Evolutionary conservation across 2,888 invertebrate genomes (phyloP).

Genomic region (Cryptophagus acutangulus): DNA sequence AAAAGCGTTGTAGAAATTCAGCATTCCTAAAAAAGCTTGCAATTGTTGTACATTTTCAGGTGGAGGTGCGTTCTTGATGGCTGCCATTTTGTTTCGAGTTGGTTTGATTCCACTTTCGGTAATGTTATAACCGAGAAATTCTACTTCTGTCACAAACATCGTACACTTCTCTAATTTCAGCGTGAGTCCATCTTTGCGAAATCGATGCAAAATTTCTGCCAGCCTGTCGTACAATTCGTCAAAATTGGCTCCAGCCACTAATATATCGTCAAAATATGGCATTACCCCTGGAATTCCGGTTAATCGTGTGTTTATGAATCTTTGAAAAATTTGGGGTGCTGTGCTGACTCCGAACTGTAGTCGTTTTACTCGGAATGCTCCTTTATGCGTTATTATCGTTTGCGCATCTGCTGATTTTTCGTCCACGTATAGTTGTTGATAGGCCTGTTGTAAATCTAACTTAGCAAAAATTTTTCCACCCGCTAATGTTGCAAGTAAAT

Average conservation of each 20-base stretch:
- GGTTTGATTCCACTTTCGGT: conserved; percentile 3
- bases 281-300: conserved; percentile 10
- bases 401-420: conserved; percentile 32
- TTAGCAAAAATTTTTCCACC: conserved; percentile 37
- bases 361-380: conserved; percentile 30
- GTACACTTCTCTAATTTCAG: conserved; percentile 6
- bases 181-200: conserved; percentile 6
- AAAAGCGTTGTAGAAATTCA: conserved; percentile 9
- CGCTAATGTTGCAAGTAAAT: conserved; percentile 18
- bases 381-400: conserved; percentile 38
- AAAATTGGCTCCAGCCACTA: background rate
- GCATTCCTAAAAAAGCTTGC: conserved; percentile 5
- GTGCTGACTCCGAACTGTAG: conserved; percentile 25
- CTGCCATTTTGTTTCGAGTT: conserved; percentile 6
- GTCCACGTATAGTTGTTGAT: conserved; percentile 36
- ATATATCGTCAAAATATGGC: conserved; percentile 8
- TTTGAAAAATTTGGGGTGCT: conserved; percentile 13
- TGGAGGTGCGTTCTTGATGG: background rate
- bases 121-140: conserved; percentile 11
- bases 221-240: background rate
- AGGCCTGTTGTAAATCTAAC: conserved; percentile 40
- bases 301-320: conserved; percentile 10
- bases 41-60: conserved; percentile 7
- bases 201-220: background rate
- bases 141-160: background rate